Evolutionary conservation across 1,140 invertebrate species (phyloP), one percentile per base, ranked within the genome.

Genomic region (Drosophila teissieri): DNA sequence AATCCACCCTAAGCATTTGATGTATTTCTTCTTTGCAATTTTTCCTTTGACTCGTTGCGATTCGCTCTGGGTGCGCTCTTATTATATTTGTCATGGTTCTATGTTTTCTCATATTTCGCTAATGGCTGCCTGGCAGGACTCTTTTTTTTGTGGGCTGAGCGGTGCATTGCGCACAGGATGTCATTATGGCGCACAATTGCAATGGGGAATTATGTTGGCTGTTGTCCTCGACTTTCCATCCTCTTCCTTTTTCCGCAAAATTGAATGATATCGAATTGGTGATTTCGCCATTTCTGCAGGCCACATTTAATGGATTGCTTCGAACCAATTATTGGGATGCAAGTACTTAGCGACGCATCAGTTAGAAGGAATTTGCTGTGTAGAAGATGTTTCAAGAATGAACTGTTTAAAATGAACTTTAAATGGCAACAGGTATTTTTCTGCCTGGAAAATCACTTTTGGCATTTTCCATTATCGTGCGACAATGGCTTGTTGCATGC

Each of bases 131-230:
- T 56, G 56, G 53, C 72, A 84, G 81, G 44, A 80, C 73, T 63
- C 15, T 76, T 57, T 27, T 57, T 19, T 19, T 19, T 27, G 62
- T 67, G 14, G 57, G 61, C 37, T 46, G 63, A 22, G 78, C 56
- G 57, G 51, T 86, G 80, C 56, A 75, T 75, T 69, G 85, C 67
- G 76, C 84, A 78, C 84, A 89, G 84, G 84, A 88, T 64, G 76
- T 89, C 80, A 88, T 88, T 89, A 88, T 77, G 83, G 72, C 73
- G 84, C 80, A 78, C 79, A 78, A 84, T 79, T 88, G 83, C 83
- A 88, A 84, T 84, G 84, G 73, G 73, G 78, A 86, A 81, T 88
- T 86, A 82, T 67, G 79, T 80, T 76, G 83, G 72, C 80, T 64
- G 64, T 80, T 75, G 57, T 61, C 60, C 70, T 65, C 48, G 51